Percentiles rank a stretch among this genome's conserved stretches.
Conservation (phyloP, 2,888 invertebrate genomes). For the Cistogaster globosa region DNA sequence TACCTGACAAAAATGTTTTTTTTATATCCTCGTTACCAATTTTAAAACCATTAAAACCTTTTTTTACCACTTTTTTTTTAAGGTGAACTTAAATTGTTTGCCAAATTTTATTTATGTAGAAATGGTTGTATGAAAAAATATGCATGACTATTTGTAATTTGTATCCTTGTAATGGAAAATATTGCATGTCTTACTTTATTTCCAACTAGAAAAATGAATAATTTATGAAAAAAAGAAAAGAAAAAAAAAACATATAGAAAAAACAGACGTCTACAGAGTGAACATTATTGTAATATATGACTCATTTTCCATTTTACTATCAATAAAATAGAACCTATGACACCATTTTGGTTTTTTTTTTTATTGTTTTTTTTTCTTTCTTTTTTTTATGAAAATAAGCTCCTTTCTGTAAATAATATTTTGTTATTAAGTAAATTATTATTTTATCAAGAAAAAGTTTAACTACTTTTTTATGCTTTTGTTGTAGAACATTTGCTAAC, state of each 20-base stretch:
- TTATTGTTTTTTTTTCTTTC: background rate
- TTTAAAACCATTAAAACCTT: slow-evolving; percentile 13
- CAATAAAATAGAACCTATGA: slow-evolving; percentile 29
- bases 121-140: background rate
- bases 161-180: slow-evolving; percentile 44
- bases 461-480: background rate
- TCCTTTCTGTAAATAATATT: background rate
- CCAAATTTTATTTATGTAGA: slow-evolving; percentile 7
- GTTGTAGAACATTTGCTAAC: background rate
- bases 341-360: slow-evolving; percentile 6
- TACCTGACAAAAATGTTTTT: background rate
- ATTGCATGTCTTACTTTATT: slow-evolving; percentile 52
- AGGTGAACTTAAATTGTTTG: background rate
- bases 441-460: background rate
- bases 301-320: background rate
- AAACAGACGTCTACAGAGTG: slow-evolving; percentile 11
- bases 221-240: slow-evolving; percentile 36
- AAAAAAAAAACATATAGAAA: background rate
- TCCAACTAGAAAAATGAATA: slow-evolving; percentile 30
- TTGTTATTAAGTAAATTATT: background rate
- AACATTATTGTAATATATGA: background rate
- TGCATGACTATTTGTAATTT: slow-evolving; percentile 14
- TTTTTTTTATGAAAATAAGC: background rate
- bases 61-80: background rate
- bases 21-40: background rate